Base-by-base conservation (phyloP, 2,113 vertebrate species). In the Malurus cyaneus region DNA sequence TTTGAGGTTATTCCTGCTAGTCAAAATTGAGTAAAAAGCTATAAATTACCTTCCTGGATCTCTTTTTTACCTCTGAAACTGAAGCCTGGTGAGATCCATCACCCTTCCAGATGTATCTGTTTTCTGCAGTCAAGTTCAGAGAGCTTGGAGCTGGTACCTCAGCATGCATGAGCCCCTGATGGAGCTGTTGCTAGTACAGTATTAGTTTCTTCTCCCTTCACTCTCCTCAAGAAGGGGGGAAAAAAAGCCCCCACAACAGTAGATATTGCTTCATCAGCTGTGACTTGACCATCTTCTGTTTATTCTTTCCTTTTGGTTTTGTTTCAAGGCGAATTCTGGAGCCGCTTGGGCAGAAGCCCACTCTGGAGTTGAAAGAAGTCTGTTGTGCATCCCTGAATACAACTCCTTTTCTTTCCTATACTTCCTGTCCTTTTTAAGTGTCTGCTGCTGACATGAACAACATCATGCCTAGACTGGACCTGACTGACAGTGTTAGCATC, bases 401-500 rank as follows among this genome's bases (percentile, higher is more conserved):
- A 60, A 54, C 59, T 94, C 89, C 80, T 83, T 92, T 94, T 84
- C 92, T 93, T 95, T 94, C 62, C 28, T 81, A 3, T 59, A 92
- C 87, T 67, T 92, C 73, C 89, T 91, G 86, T 96, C 86, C 64
- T 59, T 88, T 96, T 95, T 92, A 97, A 88, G 94, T 95, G 95
- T 97, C 94, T 95, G 95, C 96, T 97, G 87, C 93, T 96, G 95
- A 91, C 97, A 96, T 96, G 97, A 98, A 96, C 97, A 97, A 70
- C 96, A 93, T 98, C 98, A 97, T 97, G 97, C 97, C 98, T 98
- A 97, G 93, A 96, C 97, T 97, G 97, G 97, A 97, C 97, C 98
- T 98, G 97, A 98, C 98, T 97, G 98, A 98, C 97, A 97, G 50
- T 16, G 96, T 98, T 98, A 98, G 97, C 98, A 98, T 98, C 97